These are phyloP conservation scores for Trissonchulus sp. DNA, from an alignment of 2,888 invertebrate genomes.

Conservation along the genomic window DNA sequence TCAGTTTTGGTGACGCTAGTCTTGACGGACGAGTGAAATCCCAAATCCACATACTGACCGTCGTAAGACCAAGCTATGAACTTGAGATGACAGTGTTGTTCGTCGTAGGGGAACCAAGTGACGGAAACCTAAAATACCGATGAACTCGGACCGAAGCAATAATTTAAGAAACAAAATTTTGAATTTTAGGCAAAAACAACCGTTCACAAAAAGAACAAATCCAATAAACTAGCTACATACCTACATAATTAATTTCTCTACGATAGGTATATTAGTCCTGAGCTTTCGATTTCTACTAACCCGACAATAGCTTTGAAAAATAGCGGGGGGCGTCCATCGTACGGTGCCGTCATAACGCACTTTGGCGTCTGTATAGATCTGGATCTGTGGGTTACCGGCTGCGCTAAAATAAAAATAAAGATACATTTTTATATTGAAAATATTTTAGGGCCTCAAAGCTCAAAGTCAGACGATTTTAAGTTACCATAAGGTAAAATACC, in stretches of 20 bases:
- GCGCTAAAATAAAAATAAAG: conserved; percentile 12
- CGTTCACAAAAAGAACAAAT: no score
- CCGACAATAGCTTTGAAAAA: conserved; percentile 12
- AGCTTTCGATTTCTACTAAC: no score
- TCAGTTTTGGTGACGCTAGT: neutral
- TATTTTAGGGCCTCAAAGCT: no score
- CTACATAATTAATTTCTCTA: no score
- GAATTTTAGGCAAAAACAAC: no score
- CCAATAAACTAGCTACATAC: no score
- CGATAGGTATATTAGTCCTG: no score
- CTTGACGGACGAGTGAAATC: conserved; percentile 14
- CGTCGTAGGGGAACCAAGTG: conserved; percentile 19
- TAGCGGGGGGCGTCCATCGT: conserved; percentile 19
- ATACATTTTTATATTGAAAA: no score
- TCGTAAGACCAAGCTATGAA: conserved; percentile 20
- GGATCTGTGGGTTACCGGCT: conserved; percentile 16
- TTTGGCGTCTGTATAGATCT: conserved; percentile 1
- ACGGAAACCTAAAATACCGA: neutral
- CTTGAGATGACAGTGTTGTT: conserved; percentile 16
- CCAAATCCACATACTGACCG: conserved; percentile 4
- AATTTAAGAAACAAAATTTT: no score
- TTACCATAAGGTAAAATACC: no score
- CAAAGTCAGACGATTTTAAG: no score
- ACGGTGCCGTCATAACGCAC: conserved; percentile 20
- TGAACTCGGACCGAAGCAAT: no score